Conservation (phyloP, 2,797 vertebrate species). For the Gymnodraco acuticeps region DNA sequence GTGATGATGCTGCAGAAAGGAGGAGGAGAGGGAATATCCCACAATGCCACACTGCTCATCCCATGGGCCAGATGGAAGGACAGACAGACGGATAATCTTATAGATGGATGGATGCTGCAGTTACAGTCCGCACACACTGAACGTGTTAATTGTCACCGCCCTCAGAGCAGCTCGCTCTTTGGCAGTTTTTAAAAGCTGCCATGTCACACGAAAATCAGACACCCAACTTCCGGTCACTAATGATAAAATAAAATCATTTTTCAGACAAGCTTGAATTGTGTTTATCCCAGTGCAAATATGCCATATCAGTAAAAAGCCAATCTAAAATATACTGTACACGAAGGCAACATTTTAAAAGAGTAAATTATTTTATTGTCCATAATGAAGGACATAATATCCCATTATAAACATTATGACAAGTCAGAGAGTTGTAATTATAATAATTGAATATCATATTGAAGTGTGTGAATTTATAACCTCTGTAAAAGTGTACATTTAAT, state of each 20-base stretch:
- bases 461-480: too few relatives aligned
- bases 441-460: background rate
- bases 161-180: conserved; percentile 46
- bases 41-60: conserved; percentile 74
- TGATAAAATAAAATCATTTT: conserved; percentile 45
- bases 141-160: conserved; percentile 43
- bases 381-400: background rate
- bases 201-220: conserved; percentile 12
- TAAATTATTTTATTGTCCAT: background rate
- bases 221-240: conserved; percentile 1
- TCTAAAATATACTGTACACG: background rate
- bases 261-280: background rate
- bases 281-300: too few relatives aligned
- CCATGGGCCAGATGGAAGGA: conserved; percentile 55
- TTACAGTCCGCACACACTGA: conserved; percentile 4
- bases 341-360: too few relatives aligned
- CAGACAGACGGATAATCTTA: conserved; percentile 26
- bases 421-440: background rate
- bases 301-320: background rate
- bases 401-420: background rate
- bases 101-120: conserved; percentile 3
- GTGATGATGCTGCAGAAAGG: conserved; percentile 80
- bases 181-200: conserved; percentile 52
- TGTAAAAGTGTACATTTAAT: too few relatives aligned
- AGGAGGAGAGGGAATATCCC: conserved; percentile 81